These are phyloP conservation scores for Drosophila leontia DNA, from an alignment of 1,140 invertebrate genomes.

Conservation along the genomic window DNA sequence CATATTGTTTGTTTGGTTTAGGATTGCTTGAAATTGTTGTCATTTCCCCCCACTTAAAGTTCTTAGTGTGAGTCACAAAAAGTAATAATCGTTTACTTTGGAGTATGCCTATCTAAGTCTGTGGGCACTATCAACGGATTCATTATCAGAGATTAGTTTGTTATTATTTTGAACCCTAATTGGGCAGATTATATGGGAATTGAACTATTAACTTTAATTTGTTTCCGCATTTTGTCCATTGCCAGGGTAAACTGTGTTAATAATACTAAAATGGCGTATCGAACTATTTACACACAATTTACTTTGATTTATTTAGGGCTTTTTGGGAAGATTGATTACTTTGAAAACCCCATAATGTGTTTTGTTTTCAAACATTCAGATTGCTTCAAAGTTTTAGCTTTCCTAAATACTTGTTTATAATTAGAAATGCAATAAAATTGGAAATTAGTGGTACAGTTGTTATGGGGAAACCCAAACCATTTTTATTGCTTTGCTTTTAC, in stretches of 20 bases:
- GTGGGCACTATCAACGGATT: neutral
- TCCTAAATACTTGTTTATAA: slow-evolving; percentile 1
- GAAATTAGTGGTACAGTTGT: slow-evolving; percentile 7
- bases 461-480: slow-evolving; percentile 15
- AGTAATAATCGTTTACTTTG: neutral
- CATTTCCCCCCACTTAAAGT: neutral
- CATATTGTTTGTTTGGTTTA: slow-evolving; percentile 1
- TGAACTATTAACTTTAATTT: slow-evolving; percentile 2
- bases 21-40: neutral
- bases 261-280: neutral
- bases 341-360: slow-evolving; percentile 5
- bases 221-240: neutral
- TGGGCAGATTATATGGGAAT: neutral
- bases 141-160: slow-evolving; percentile 30
- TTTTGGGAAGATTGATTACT: slow-evolving; percentile 6
- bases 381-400: neutral
- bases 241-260: neutral
- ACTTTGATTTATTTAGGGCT: slow-evolving; percentile 1
- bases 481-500: slow-evolving; percentile 1
- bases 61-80: neutral
- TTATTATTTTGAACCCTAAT: slow-evolving; percentile 19
- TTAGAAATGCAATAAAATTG: slow-evolving; percentile 8
- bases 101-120: slow-evolving; percentile 6
- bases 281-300: slow-evolving; percentile 2
- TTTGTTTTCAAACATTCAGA: slow-evolving; percentile 7